Evolutionary conservation across 2,797 vertebrate genomes (phyloP), one percentile per base, ranked within the genome.

Genomic region (Leuciscus waleckii): DNA sequence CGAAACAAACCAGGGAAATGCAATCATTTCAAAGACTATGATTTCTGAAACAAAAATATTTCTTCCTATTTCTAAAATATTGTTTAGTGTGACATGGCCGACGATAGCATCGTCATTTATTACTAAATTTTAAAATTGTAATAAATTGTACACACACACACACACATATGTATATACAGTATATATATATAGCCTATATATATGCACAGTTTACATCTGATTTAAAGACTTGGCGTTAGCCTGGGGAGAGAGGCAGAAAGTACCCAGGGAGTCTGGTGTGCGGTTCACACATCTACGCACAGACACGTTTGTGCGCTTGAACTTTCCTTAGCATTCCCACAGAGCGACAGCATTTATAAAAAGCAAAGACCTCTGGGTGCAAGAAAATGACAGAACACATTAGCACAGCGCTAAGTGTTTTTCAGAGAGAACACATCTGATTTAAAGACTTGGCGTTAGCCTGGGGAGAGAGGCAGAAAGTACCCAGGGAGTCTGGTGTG

Each of bases 251-350:
- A 37, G 56, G 78, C 78, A 77, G 77, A 19, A 79, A 23, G 73
- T 77, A 81, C 49, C 75, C 3, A 26, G 81, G 73, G 78, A 78
- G 67, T 32, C 68, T 65, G 46, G 19, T 71, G 51, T 76, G 79
- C 4, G 21, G 39, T 82, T 87, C 81, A 91, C 92, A 91, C 69
- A 16, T 78, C 83, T 61, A 83, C 29, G 46, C 78, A 56, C 56
- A 69, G 58, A 92, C 84, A 21, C 21, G 78, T 89, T 90, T 88
- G 89, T 89, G 87, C 79, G 89, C 91, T 89, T 93, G 92, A 95
- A 95, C 94, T 93, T 93, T 91, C 82, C 89, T 87, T 92, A 90
- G 89, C 92, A 91, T 91, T 93, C 93, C 93, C 91, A 90, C 92
- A 88, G 90, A 91, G 90, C 54, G 85, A 90, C 87, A 91, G 92